Evolutionary conservation across 2,888 invertebrate genomes (phyloP).

Genomic region (Platycnemis pennipes): DNA sequence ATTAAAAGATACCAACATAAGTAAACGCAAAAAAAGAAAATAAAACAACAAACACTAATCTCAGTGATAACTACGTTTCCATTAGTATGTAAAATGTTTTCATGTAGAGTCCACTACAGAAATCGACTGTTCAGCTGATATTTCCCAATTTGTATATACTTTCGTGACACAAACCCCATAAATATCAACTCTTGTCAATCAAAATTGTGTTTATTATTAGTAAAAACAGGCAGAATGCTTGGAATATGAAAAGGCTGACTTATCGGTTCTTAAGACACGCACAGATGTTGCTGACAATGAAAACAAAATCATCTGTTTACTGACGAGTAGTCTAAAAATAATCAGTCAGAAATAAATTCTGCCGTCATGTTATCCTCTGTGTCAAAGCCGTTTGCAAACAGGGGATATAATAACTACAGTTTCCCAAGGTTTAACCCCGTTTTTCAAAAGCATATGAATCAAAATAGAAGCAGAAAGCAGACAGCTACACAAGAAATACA

Average conservation of each 20-base stretch:
- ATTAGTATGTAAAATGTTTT: neutral
- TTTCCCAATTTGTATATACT: neutral
- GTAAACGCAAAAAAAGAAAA: constrained; percentile 24
- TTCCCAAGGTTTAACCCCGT: neutral
- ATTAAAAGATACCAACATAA: constrained; percentile 42
- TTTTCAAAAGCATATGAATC: neutral
- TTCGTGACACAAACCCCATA: neutral
- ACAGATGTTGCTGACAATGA: constrained; percentile 1
- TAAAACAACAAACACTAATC: neutral
- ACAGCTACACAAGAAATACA: constrained; percentile 54
- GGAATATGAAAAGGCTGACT: neutral
- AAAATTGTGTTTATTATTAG: neutral
- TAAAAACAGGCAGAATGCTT: neutral
- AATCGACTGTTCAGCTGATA: neutral
- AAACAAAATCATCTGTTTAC: constrained; percentile 68
- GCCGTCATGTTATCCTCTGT: constrained; percentile 40
- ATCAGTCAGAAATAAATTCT: constrained; percentile 61
- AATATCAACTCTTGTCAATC: neutral
- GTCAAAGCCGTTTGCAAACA: constrained; percentile 7
- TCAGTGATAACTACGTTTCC: neutral
- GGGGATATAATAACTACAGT: neutral
- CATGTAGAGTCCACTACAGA: neutral
- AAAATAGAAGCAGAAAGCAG: constrained; percentile 58
- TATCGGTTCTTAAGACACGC: neutral
- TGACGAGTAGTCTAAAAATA: constrained; percentile 63